Evolutionary conservation across 1,140 invertebrate species (phyloP).

Genomic region (Himalopsyche phryganea): DNA sequence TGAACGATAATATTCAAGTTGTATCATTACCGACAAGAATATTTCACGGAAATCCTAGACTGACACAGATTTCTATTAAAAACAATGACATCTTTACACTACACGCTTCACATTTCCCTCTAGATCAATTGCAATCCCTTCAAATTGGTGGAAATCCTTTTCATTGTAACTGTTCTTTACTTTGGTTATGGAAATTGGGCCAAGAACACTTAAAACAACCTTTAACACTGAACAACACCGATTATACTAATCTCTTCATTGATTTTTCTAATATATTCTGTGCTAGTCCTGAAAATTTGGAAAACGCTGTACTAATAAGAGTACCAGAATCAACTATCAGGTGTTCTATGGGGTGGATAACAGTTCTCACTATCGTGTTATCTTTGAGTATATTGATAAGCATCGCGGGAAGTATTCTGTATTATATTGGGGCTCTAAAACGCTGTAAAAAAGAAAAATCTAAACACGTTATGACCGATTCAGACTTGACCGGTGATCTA

Average conservation of each 20-base stretch:
- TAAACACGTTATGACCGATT: constrained; percentile 51
- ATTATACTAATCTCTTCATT: constrained; percentile 45
- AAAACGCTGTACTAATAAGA: constrained; percentile 48
- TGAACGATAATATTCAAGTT: constrained; percentile 73
- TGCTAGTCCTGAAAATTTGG: constrained; percentile 52
- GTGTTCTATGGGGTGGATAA: constrained; percentile 59
- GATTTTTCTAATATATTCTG: constrained; percentile 55
- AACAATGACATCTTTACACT: constrained; percentile 68
- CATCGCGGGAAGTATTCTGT: constrained; percentile 54
- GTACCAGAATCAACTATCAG: constrained; percentile 58
- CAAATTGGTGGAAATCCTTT: constrained; percentile 78
- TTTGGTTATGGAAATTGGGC: constrained; percentile 79
- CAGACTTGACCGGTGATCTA: constrained; percentile 49
- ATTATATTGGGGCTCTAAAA: constrained; percentile 54
- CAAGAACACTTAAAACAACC: constrained; percentile 50
- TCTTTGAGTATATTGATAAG: constrained; percentile 56
- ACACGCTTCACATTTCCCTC: constrained; percentile 74
- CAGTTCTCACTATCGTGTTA: constrained; percentile 53
- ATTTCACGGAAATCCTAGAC: constrained; percentile 71
- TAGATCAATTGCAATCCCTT: constrained; percentile 67
- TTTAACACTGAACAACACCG: constrained; percentile 40
- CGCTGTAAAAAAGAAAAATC: constrained; percentile 53
- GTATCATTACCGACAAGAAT: constrained; percentile 65
- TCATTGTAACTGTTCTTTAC: constrained; percentile 80
- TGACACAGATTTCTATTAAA: constrained; percentile 68